Evolutionary conservation across 2,113 vertebrate genomes (phyloP), one percentile per base, ranked within the genome.

Genomic region (Tragelaphus scriptus): DNA sequence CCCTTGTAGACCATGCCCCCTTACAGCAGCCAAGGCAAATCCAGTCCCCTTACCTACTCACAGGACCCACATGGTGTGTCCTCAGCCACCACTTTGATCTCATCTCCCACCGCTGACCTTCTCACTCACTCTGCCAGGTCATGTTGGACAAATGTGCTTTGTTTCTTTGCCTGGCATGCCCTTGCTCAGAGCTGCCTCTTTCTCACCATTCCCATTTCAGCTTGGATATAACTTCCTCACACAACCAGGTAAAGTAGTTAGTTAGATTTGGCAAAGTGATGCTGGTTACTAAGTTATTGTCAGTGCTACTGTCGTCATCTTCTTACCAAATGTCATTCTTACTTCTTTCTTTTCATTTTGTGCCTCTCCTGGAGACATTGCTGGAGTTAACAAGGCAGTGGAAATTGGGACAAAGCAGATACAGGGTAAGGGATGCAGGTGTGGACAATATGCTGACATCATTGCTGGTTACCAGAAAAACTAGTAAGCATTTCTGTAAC

Each of bases 61-160:
- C 1, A 16, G 58, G 53, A 17, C 17, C 21, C 17, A 17, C 5
- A 0, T 7, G 11, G 40, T 2, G 26, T 32, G 15, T n/a, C 1
- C 19, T 23, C 0, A 0, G 7, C 7, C 3, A 44, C 36, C 2
- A 13, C 19, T 49, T 13, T 3, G 23, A 53, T 44, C 26, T 61
- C 23, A 14, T 32, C 40, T 89, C 23, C 26, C 16, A 28, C 3
- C 13, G 1, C 3, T 8, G 10, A 14, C 56, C 17, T 51, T 47
- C 36, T 68, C 11, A 51, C 49, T 91, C 55, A 17, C 44, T 36
- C 85, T 77, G 71, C 19, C 12, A 12, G 16, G 4, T 32, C 44
- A 12, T 16, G 6, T 49, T 26, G 47, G 16, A 21, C 28, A 36
- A 7, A 32, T 4, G 4, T 65, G 19, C 23, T 6, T 8, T 5